Evolutionary conservation across 1,140 invertebrate genomes (phyloP).

Genomic region (Plodia interpunctella): DNA sequence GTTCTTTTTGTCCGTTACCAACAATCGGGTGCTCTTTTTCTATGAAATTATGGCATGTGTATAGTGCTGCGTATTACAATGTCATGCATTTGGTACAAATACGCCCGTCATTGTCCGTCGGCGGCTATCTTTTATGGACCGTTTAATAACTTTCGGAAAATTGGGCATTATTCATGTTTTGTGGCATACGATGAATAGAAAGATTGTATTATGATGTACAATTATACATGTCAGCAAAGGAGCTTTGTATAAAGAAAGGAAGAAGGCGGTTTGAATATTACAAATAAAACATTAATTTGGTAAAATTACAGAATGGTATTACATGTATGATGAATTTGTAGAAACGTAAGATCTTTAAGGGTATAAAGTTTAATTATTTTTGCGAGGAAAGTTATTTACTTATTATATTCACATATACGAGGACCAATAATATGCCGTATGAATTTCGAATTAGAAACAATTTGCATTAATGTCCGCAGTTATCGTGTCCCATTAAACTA

Average conservation of each 20-base stretch:
- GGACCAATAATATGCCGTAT: background rate
- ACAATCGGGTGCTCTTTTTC: slow-evolving; percentile 34
- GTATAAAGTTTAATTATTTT: no score
- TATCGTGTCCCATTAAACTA: slow-evolving; percentile 43
- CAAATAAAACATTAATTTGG: background rate
- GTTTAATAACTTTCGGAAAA: slow-evolving; percentile 46
- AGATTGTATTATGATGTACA: slow-evolving; percentile 37
- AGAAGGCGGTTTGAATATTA: slow-evolving; percentile 10
- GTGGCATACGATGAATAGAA: slow-evolving; percentile 24
- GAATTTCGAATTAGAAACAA: slow-evolving; percentile 25
- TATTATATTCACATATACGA: no score
- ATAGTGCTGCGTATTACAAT: slow-evolving; percentile 22
- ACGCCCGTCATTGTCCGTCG: slow-evolving; percentile 32
- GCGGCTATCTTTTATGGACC: slow-evolving; percentile 43
- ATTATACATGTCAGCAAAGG: slow-evolving; percentile 9
- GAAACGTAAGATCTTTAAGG: no score
- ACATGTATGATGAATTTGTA: background rate
- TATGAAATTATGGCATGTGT: slow-evolving; percentile 30
- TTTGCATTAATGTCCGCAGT: slow-evolving; percentile 36
- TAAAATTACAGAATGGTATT: background rate
- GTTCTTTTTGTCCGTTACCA: slow-evolving; percentile 39
- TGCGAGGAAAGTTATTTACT: no score
- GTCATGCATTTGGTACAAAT: slow-evolving; percentile 38
- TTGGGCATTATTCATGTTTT: slow-evolving; percentile 34
- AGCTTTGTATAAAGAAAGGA: background rate